Conservation (phyloP, 1,140 invertebrate species). For the Pseudomyrmex gracilis region DNA sequence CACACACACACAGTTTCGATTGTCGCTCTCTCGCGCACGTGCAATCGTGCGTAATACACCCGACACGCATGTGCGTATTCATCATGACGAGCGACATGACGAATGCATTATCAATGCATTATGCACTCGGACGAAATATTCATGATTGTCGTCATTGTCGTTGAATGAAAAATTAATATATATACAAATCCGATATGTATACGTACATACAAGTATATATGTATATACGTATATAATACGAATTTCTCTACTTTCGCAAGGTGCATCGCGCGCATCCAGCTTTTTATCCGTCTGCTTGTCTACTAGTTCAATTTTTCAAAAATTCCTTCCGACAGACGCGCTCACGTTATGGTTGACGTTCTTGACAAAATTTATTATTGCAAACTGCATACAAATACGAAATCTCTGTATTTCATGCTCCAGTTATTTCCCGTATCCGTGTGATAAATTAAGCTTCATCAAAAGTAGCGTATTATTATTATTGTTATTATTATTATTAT, state of each 20-base stretch:
- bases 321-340: not conserved
- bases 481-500: not conserved
- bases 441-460: not conserved
- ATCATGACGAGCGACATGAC: conserved; percentile 29
- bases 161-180: conserved; percentile 49
- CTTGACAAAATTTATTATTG: not conserved
- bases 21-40: not conserved
- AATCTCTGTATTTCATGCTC: not conserved
- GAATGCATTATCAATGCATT: conserved; percentile 48
- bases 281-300: not conserved
- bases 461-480: not conserved
- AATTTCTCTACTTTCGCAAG: conserved; percentile 13
- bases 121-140: conserved; percentile 49
- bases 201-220: too few relatives aligned
- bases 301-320: conserved; percentile 16
- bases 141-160: conserved; percentile 41
- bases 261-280: not conserved
- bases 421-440: not conserved
- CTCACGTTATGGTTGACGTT: not conserved
- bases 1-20: conserved; percentile 4
- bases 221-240: too few relatives aligned
- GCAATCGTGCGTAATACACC: too few relatives aligned
- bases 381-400: not conserved
- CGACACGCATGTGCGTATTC: conserved; percentile 16
- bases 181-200: too few relatives aligned